Percentiles rank a stretch among this genome's conserved stretches.
phyloP scores from a whole-genome alignment of 35 echinoderm and acorn worm species.

The Holothuria glaberrima region DNA sequence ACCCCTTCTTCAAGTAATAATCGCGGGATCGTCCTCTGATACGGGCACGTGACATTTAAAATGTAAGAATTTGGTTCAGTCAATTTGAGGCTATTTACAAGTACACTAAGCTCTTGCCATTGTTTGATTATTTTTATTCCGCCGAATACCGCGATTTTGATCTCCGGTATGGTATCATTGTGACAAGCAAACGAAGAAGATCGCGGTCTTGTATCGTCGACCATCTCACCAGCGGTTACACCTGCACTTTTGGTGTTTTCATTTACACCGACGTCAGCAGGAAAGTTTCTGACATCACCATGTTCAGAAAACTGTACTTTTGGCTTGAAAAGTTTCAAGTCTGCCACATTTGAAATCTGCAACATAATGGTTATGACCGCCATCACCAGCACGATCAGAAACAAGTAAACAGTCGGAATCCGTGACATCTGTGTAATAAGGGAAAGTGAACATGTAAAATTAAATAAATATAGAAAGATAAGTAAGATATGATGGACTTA shows the following conservation, averaged over 20 bases:
- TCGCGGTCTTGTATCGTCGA: background rate
- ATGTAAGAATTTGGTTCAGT: background rate
- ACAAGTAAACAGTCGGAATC: slow-evolving; percentile 47
- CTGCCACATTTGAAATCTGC: slow-evolving; percentile 27
- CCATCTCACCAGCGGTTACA: no score
- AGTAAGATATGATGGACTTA: no score
- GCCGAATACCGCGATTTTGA: slow-evolving; percentile 61
- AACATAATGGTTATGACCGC: slow-evolving; percentile 41
- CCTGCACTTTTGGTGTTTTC: no score
- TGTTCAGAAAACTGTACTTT: background rate
- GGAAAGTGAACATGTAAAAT: background rate
- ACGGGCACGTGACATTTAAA: slow-evolving; percentile 19
- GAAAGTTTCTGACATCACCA: slow-evolving; percentile 12
- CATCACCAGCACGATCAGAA: slow-evolving; percentile 54
- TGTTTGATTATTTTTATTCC: slow-evolving; percentile 62
- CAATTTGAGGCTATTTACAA: slow-evolving; percentile 34
- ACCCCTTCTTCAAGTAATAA: background rate
- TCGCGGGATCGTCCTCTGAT: background rate
- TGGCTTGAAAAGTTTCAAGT: no score
- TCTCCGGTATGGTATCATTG: background rate
- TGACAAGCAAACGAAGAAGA: background rate
- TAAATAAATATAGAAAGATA: no score
- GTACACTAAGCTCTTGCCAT: slow-evolving; percentile 31
- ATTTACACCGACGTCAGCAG: background rate
- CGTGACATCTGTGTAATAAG: background rate